Evolutionary conservation across 2,797 vertebrate species (phyloP).

Genomic region (Pantherophis vulpinus): DNA sequence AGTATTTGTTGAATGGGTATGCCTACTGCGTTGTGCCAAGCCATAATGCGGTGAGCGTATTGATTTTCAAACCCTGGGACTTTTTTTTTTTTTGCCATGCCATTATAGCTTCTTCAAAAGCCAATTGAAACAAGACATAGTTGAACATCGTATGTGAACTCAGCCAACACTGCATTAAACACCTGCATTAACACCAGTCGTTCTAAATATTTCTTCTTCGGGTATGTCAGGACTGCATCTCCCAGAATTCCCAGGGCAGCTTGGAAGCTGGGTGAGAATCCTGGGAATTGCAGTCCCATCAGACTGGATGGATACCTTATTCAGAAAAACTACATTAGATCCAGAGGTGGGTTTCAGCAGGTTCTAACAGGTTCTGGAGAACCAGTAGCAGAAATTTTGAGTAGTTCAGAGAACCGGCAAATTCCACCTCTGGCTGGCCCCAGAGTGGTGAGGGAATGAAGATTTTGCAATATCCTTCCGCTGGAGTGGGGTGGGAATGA

Average conservation of each 20-base stretch:
- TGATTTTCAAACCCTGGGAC: background rate
- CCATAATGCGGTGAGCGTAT: background rate
- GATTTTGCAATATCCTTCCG: too few species aligned
- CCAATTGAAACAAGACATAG: background rate
- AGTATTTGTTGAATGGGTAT: background rate
- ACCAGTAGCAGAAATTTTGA: too few species aligned
- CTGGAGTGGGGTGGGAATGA: too few species aligned
- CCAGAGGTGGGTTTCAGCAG: too few species aligned
- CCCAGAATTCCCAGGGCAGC: background rate
- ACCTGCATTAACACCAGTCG: background rate
- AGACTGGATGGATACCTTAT: background rate
- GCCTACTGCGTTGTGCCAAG: background rate
- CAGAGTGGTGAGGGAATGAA: too few species aligned
- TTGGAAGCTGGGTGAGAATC: background rate
- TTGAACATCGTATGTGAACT: background rate
- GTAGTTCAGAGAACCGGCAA: too few species aligned
- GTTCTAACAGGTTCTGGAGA: too few species aligned
- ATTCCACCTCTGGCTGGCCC: too few species aligned
- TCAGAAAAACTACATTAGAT: background rate
- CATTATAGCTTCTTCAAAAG: background rate
- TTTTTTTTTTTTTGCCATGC: background rate
- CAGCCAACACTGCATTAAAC: background rate
- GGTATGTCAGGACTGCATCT: background rate
- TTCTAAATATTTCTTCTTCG: background rate
- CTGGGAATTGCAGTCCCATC: background rate